Percentiles rank a stretch among this genome's conserved stretches.
Conservation (phyloP, 2,113 vertebrate species). For the Hemichromis elongatus region DNA sequence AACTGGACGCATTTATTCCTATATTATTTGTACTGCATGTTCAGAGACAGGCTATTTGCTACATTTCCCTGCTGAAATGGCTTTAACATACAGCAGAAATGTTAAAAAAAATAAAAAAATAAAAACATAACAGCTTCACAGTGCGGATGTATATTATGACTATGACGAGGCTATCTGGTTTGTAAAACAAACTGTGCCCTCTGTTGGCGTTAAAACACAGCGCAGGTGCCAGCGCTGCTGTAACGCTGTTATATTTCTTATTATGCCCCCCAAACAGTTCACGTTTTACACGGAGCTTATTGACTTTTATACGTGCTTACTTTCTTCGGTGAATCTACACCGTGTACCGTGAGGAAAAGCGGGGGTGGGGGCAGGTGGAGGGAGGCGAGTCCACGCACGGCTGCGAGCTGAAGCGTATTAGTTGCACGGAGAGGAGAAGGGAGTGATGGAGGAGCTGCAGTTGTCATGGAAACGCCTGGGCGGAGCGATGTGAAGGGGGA, state of each 20-base stretch:
- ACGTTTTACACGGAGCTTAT: background rate
- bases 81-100: background rate
- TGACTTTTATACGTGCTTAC: background rate
- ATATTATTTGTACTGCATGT: background rate
- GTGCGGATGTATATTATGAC: background rate
- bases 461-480: conserved; percentile 70
- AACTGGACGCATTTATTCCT: no score
- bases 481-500: conserved; percentile 31
- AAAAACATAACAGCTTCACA: background rate
- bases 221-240: background rate
- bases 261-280: background rate
- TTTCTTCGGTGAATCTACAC: background rate
- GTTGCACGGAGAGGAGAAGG: background rate
- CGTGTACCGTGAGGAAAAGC: background rate
- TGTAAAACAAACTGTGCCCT: conserved; percentile 42
- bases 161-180: background rate
- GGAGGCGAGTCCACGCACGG: background rate
- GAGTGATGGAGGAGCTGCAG: conserved; percentile 45
- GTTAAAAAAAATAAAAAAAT: background rate
- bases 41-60: background rate
- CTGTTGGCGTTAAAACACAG: conserved; percentile 39
- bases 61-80: background rate
- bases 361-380: background rate
- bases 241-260: background rate
- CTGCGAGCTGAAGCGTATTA: background rate